Base-by-base conservation (phyloP, 2,888 invertebrate genomes). In the Heliconius sara region DNA sequence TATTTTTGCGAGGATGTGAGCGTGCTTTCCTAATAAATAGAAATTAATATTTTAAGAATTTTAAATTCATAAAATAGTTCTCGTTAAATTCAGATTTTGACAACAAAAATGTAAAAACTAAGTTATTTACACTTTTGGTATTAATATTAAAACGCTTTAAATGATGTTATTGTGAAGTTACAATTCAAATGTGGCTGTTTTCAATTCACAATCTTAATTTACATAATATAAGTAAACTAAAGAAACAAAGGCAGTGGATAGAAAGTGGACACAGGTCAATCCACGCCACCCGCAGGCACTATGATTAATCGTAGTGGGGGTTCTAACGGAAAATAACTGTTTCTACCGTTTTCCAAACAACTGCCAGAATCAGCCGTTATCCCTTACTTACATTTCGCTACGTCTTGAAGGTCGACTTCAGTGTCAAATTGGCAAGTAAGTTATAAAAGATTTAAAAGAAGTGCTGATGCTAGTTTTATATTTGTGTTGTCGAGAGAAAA, bases 271-370 rank as follows among this genome's bases (percentile, higher is more conserved):
- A 76, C 70, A 90, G 92, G 92, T 93, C 92, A 93, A 91, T 93
- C 91, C 89, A 84, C 85, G 88, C 90, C 89, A 82, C 91, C 91
- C 89, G 89, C 90, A 85, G 90, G 87, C 91, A 87, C 87, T 85
- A 92, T 94, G 93, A 94, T 93, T 93, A 93, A 94, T 94, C 87
- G 89, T 90, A 85, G 86, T 85, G 86, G 91, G 89, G 89, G 89
- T 90, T 91, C 91, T 88, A 80, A 79, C 80, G 83, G 87, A 88
- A 86, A 88, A 88, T 92, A 92, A 92, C 93, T 92, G 93, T 93
- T 93, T 91, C 92, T 92, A 93, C 92, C 92, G 91, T 93, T 93
- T 92, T 91, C 87, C 89, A 90, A 88, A 85, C 89, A 91, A 90
- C 90, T 92, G 93, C 91, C 93, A 92, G 87, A 84, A 85, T 85